phyloP scores from a whole-genome alignment of 2,888 invertebrate species.

The Pachymerium ferrugineum region DNA sequence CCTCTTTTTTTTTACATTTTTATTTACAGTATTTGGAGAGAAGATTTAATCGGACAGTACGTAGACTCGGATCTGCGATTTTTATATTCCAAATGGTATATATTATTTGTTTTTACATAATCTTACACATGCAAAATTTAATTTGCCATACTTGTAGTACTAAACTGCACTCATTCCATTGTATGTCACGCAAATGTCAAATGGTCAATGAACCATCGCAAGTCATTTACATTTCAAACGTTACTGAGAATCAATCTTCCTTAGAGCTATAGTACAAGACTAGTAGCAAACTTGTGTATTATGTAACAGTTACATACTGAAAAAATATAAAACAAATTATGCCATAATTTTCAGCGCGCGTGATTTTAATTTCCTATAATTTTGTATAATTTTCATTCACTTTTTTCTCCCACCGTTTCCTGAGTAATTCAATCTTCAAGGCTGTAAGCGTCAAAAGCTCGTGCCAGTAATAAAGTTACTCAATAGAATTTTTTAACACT shows the following conservation, averaged over 20 bases:
- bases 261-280: too few relatives aligned
- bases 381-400: neutral
- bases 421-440: conserved; percentile 15
- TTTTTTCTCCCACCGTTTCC: neutral
- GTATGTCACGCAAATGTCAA: too few relatives aligned
- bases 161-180: neutral
- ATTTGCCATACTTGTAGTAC: neutral
- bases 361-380: conserved; percentile 31
- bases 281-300: too few relatives aligned
- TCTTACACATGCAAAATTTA: conserved; percentile 29
- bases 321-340: too few relatives aligned
- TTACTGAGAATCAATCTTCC: too few relatives aligned
- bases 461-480: neutral
- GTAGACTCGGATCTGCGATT: conserved; percentile 47
- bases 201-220: too few relatives aligned
- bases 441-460: neutral
- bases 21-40: conserved; percentile 51
- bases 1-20: neutral
- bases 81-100: conserved; percentile 51
- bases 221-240: too few relatives aligned
- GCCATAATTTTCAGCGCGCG: too few relatives aligned
- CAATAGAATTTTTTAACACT: too few relatives aligned
- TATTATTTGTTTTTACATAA: neutral
- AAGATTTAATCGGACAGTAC: conserved; percentile 47
- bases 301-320: too few relatives aligned